phyloP scores from a whole-genome alignment of 2,113 vertebrate genomes.

The Phalacrocorax carbo region DNA sequence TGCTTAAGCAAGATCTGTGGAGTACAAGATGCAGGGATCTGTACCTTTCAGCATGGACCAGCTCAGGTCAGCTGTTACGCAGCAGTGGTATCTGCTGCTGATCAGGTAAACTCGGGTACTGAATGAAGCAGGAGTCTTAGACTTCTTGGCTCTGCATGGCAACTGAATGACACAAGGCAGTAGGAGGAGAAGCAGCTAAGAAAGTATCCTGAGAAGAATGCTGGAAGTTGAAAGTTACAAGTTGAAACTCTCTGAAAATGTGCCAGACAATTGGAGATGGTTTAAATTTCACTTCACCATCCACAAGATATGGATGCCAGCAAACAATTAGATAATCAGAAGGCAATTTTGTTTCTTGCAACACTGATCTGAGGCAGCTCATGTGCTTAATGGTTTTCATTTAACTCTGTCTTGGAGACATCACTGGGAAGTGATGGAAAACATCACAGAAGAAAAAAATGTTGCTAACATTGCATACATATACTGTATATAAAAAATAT shows the following conservation, averaged over 20 bases:
- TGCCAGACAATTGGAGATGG: background rate
- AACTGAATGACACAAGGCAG: background rate
- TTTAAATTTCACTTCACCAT: background rate
- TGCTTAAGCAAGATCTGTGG: background rate
- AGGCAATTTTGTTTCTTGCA: background rate
- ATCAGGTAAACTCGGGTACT: background rate
- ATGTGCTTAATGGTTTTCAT: background rate
- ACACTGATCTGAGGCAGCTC: background rate
- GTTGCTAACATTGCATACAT: background rate
- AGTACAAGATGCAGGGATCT: background rate
- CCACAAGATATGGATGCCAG: background rate
- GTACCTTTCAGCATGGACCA: background rate
- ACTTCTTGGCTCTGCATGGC: background rate
- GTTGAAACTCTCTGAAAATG: background rate
- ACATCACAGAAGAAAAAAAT: background rate
- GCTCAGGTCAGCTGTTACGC: background rate
- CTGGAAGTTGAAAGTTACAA: background rate
- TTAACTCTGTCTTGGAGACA: background rate
- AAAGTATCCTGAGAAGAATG: background rate
- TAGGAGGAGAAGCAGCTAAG: background rate
- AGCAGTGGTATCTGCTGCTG: background rate
- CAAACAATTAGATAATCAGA: background rate
- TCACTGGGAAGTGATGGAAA: background rate
- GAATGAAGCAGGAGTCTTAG: rapidly evolving
- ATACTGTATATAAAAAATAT: background rate